Evolutionary conservation across 30 jellyfish, hydroid and myxozoan genomes (phyloP).

Genomic region (Aurelia sp.): DNA sequence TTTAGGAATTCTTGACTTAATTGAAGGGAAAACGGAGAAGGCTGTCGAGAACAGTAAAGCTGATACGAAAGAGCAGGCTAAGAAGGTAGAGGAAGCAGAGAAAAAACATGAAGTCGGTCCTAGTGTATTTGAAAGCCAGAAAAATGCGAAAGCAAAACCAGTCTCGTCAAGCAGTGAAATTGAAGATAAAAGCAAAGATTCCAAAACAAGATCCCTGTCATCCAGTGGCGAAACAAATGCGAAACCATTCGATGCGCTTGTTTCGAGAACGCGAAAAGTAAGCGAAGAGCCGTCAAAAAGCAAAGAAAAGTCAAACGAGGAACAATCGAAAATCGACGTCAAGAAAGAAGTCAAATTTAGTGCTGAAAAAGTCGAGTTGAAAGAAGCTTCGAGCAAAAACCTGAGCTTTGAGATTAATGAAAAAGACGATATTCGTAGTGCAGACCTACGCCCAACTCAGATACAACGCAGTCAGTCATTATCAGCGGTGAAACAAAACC

Average conservation of each 20-base stretch:
- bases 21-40: slow-evolving; percentile 42
- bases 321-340: neutral
- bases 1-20: slow-evolving; percentile 35
- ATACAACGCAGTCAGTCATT: slow-evolving; percentile 57
- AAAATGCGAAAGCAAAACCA: neutral
- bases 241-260: slow-evolving; percentile 41
- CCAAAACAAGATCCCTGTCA: neutral
- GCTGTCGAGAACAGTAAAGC: neutral
- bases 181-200: neutral
- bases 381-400: neutral
- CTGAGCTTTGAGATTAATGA: slow-evolving; percentile 54
- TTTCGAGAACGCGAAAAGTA: slow-evolving; percentile 24
- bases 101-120: neutral
- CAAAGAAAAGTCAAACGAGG: slow-evolving; percentile 9
- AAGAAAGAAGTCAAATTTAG: neutral
- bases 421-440: slow-evolving; percentile 52
- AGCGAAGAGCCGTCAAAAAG: slow-evolving; percentile 27
- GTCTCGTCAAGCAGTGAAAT: neutral
- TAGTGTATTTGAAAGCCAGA: neutral
- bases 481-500: slow-evolving; percentile 13
- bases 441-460: slow-evolving; percentile 34
- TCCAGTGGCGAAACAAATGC: neutral
- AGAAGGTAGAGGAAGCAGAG: slow-evolving; percentile 1
- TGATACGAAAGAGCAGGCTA: neutral
- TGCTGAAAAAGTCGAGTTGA: slow-evolving; percentile 4